Evolutionary conservation across 1,140 invertebrate species (phyloP).

Genomic region (Sycophaga agraensis): DNA sequence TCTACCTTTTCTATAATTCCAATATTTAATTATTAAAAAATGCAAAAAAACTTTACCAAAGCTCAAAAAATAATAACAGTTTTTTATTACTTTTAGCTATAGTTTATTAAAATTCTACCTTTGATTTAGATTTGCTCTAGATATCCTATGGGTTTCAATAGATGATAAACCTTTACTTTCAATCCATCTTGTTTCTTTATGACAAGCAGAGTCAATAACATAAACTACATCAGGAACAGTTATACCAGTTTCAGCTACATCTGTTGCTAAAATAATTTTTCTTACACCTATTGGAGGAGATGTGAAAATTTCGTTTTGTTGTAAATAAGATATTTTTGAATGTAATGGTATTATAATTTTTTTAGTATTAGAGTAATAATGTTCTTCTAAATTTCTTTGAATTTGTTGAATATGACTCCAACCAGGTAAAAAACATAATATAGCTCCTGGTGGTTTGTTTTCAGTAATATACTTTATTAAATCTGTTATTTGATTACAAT

Average conservation of each 20-base stretch:
- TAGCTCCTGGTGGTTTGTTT: conserved; percentile 59
- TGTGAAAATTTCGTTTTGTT: conserved; percentile 73
- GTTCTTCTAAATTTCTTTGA: conserved; percentile 4
- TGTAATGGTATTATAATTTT: conserved; percentile 65
- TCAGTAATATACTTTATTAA: conserved; percentile 51
- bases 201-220: conserved; percentile 55
- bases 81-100: too few species aligned
- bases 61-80: too few species aligned
- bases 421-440: conserved; percentile 69
- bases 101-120: conserved; percentile 45
- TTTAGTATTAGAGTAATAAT: not conserved
- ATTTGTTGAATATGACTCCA: conserved; percentile 59
- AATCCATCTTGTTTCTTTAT: conserved; percentile 48
- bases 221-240: conserved; percentile 92
- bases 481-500: conserved; percentile 34
- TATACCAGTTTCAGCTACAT: conserved; percentile 96
- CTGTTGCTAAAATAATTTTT: conserved; percentile 92
- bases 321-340: conserved; percentile 68
- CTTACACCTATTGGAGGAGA: conserved; percentile 59
- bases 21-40: not conserved
- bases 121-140: conserved; percentile 67
- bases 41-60: too few species aligned
- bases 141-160: conserved; percentile 57
- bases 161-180: conserved; percentile 32
- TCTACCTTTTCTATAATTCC: conserved; percentile 58